phyloP scores from a whole-genome alignment of 1,140 invertebrate genomes.

The Cyrtorhinus lividipennis region DNA sequence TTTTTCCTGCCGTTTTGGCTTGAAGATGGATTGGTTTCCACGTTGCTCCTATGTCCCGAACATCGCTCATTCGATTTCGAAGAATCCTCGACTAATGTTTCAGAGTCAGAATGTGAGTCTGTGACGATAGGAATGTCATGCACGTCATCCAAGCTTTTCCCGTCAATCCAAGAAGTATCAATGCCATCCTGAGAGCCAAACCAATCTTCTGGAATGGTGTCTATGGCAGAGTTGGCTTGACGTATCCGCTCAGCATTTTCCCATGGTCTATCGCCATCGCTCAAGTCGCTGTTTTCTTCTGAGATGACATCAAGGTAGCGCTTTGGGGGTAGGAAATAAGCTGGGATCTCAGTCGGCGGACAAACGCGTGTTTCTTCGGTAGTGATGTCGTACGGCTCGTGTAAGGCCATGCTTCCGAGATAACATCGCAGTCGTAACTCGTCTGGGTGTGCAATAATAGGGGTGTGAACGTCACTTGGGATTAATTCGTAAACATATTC shows the following conservation, averaged over 20 bases:
- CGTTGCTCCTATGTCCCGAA: not conserved
- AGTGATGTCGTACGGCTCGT: not conserved
- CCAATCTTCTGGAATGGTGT: conserved; percentile 19
- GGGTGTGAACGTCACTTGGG: conserved; percentile 3
- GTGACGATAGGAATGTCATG: conserved; percentile 20
- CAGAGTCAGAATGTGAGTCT: conserved; percentile 18
- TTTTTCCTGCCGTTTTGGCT: not conserved
- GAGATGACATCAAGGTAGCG: conserved; percentile 27
- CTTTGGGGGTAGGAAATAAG: conserved; percentile 20
- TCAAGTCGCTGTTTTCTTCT: conserved; percentile 26
- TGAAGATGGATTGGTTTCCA: not conserved
- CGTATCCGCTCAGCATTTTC: conserved; percentile 20
- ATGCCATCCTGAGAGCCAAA: conserved; percentile 22
- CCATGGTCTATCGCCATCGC: conserved; percentile 23
- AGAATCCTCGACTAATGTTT: conserved; percentile 2
- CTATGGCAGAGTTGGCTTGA: conserved; percentile 21
- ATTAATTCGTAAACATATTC: not conserved
- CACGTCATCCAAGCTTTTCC: conserved; percentile 22
- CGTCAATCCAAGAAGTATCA: conserved; percentile 21
- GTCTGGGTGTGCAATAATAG: conserved; percentile 16
- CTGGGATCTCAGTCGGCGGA: not conserved
- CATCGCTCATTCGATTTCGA: not conserved
- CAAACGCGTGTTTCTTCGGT: not conserved
- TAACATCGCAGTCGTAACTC: conserved; percentile 14
- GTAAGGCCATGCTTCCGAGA: conserved; percentile 17